A percentile compares a stretch with the other conserved stretches of the same genome.
phyloP scores from a whole-genome alignment of 2,888 invertebrate genomes.

The Yponomeuta evonymella region DNA sequence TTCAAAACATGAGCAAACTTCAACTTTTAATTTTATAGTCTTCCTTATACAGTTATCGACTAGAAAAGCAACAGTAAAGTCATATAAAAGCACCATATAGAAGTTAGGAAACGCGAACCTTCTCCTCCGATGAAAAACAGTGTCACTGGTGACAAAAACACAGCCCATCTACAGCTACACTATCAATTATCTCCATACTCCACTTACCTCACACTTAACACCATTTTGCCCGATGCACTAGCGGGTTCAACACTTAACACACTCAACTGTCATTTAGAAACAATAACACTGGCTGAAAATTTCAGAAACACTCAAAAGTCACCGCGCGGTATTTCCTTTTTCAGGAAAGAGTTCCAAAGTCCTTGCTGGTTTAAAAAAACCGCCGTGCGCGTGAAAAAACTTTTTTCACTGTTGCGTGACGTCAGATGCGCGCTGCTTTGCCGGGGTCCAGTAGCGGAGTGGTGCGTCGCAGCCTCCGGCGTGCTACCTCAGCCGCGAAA shows the following conservation, averaged over 20 bases:
- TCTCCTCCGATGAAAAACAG: background rate
- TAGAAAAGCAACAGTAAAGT: background rate
- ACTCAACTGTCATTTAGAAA: constrained; percentile 32
- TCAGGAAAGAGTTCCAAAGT: constrained; percentile 1
- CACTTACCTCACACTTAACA: constrained; percentile 62
- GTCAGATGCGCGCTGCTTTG: constrained; percentile 37
- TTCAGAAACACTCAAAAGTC: background rate
- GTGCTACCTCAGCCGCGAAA: constrained; percentile 54
- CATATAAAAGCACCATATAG: background rate
- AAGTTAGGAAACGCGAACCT: background rate
- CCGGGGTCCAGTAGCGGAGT: constrained; percentile 46
- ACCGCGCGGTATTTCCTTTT: constrained; percentile 22
- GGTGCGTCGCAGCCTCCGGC: constrained; percentile 45
- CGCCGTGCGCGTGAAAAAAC: constrained; percentile 20
- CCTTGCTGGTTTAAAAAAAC: background rate
- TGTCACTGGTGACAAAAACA: constrained; percentile 3
- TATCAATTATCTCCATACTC: constrained; percentile 33
- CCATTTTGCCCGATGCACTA: constrained; percentile 51
- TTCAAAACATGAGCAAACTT: too few relatives aligned
- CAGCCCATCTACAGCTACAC: background rate
- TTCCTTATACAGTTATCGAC: background rate
- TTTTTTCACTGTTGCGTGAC: background rate
- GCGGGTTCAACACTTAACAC: constrained; percentile 29
- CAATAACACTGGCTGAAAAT: constrained; percentile 26
- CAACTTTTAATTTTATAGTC: too few relatives aligned